phyloP scores from a whole-genome alignment of 2,888 invertebrate genomes.

The Temnothorax ravouxi region DNA sequence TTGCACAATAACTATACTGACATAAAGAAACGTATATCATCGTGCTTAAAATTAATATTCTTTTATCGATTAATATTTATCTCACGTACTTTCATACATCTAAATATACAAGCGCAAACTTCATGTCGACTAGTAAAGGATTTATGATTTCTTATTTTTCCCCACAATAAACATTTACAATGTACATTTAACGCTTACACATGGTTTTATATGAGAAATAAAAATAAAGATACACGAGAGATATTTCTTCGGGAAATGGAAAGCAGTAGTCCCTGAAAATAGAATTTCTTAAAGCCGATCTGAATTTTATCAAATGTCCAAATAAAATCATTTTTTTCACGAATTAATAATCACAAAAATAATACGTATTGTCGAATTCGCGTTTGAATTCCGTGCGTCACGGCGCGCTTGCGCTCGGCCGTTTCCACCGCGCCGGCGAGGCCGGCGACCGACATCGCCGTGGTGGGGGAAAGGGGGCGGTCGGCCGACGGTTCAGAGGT shows the following conservation, averaged over 20 bases:
- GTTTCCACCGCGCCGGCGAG: conserved; percentile 14
- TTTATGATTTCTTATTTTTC: neutral
- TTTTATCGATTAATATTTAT: conserved; percentile 17
- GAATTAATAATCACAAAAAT: neutral
- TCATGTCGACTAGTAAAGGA: neutral
- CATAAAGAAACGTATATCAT: neutral
- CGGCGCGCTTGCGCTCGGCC: conserved; percentile 55
- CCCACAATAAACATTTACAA: neutral
- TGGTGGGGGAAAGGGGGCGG: conserved; percentile 32
- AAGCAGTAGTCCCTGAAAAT: neutral
- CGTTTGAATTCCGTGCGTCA: conserved; percentile 25
- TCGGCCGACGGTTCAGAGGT: conserved; percentile 59
- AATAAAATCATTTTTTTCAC: neutral
- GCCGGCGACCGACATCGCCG: too few species aligned
- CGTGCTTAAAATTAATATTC: neutral
- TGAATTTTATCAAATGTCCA: neutral
- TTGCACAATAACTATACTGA: neutral
- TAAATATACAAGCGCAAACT: neutral
- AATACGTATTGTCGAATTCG: neutral
- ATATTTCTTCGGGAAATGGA: neutral
- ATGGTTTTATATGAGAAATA: neutral
- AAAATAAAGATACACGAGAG: neutral
- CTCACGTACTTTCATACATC: conserved; percentile 5
- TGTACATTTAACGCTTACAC: neutral
- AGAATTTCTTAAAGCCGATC: neutral